Base-by-base conservation (phyloP, 2,113 vertebrate genomes). In the Naja naja region DNA sequence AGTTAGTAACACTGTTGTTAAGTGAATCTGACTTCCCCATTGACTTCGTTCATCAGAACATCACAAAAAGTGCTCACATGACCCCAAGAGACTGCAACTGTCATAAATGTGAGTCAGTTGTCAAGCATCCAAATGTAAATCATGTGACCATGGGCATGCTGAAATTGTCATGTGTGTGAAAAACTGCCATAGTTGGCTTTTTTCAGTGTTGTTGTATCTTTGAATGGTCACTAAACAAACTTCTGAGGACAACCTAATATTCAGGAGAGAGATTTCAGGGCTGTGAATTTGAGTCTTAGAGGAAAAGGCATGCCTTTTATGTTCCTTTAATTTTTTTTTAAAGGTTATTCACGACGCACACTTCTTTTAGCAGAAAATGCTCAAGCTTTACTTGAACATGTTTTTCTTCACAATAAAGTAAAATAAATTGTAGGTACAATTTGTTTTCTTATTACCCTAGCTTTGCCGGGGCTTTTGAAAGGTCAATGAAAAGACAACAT, bases 401-500 rank as follows among this genome's bases (percentile, higher is more conserved):
- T 91, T 93, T 81, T 81, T 81, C 69, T 81, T 93, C 92, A 94
- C 93, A 64, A 58, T 60, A 89, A 49, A 69, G 25, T 89, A 27
- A 89, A 94, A 95, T 74, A 64, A 49, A 90, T 39, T 92, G 30
- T 14, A 23, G 86, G 0, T 81, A 89, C 27, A 89, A 23, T 94
- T 90, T 93, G 27, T 27, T 87, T 95, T 94, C 89, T 49, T 90
- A 14, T n/a, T 92, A 5, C 87, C 53, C 39, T 69, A 91, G 49
- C 22, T 93, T 89, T 52, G 18, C n/a, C 55, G 0, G 45, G 22
- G 2, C 45, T 92, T 93, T 87, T 49, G 95, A 94, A 89, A 96
- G 89, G 91, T 96, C 93, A 93, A 47, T 18, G n/a, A 91, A 92
- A 97, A 94, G 90, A 89, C 94, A 89, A 88, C 91, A 96, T 94